Evolutionary conservation across 2,888 invertebrate species (phyloP), one percentile per base, ranked within the genome.

Genomic region (Orchesellides sinensis): DNA sequence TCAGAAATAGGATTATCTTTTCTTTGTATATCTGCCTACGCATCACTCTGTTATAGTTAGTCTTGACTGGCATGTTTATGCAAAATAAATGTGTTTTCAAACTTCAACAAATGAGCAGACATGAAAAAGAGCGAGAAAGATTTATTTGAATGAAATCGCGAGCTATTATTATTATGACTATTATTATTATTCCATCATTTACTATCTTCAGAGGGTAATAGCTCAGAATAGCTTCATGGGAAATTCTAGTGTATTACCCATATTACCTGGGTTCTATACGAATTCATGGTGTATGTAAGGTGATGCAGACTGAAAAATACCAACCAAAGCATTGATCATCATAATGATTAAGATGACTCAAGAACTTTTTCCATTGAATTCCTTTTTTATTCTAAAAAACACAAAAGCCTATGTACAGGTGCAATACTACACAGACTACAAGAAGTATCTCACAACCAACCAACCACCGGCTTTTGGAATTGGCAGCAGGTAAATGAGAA

Each of bases 271-370:
- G 17, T 59, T 29, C 6, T 12, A n/a, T 8, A 54, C 3, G 54
- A 29, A 59, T 8, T 29, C 59, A 49, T 49, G 35, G 12, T 17
- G 19, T 52, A 21, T 52, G 19, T 1, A n/a, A 21, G 12, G 19
- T 21, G 8, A 52, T 52, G 17, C 19, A 52, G n/a, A 52, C 52
- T n/a, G 52, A 17, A 17, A 10, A 32, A 49, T 17, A 5, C 5
- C 29, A 49, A 63, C 21, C 45, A 32, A 40, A 40, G n/a, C 61
- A 65, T 49, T 68, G 75, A 66, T 75, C 27, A 29, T 47, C 59
- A 47, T 59, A 59, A 68, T 68, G 77, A 77, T 77, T 68, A 75
- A 59, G 59, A 77, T 77, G 77, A 77, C 77, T 77, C 77, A 32
- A 68, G 77, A 66, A 77, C 47, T 77, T 77, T 77, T 77, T 68